Percentiles rank a stretch among this genome's conserved stretches.
These are phyloP conservation scores for Aselliscus stoliczkanus DNA, from an alignment of 2,797 vertebrate genomes.

Conservation along the genomic window DNA sequence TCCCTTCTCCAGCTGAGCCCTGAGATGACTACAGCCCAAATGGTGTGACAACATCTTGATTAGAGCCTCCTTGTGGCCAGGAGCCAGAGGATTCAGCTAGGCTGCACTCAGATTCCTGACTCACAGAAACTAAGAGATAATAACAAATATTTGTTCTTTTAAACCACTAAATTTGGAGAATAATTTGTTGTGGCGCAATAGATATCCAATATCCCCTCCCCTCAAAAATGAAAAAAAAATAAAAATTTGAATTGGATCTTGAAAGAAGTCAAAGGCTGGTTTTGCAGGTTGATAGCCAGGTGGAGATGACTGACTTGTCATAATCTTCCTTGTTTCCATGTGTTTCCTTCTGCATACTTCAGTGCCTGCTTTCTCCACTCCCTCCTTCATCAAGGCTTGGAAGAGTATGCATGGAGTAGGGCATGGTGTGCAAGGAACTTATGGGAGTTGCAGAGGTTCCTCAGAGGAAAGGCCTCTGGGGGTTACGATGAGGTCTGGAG, in stretches of 20 bases:
- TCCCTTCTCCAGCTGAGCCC: background rate
- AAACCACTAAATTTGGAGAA: background rate
- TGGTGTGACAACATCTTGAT: background rate
- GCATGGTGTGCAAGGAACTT: fast-evolving
- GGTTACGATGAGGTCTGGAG: too few relatives aligned
- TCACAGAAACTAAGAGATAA: background rate
- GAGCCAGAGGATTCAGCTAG: background rate
- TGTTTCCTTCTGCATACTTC: background rate
- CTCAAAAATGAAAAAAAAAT: background rate
- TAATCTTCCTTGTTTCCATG: background rate
- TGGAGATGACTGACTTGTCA: background rate
- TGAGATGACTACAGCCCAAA: background rate
- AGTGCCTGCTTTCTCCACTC: background rate
- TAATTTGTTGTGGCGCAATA: background rate
- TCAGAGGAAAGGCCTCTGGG: background rate
- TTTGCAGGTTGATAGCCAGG: background rate
- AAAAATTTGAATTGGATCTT: background rate
- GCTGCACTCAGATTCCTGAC: background rate
- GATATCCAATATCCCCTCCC: background rate
- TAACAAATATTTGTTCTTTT: background rate
- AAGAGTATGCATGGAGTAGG: fast-evolving
- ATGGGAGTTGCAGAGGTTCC: background rate
- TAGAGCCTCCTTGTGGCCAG: background rate
- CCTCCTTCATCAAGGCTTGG: background rate
- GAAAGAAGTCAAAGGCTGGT: background rate